Evolutionary conservation across 2,888 invertebrate species (phyloP).

Genomic region (Chelonus formosanus): DNA sequence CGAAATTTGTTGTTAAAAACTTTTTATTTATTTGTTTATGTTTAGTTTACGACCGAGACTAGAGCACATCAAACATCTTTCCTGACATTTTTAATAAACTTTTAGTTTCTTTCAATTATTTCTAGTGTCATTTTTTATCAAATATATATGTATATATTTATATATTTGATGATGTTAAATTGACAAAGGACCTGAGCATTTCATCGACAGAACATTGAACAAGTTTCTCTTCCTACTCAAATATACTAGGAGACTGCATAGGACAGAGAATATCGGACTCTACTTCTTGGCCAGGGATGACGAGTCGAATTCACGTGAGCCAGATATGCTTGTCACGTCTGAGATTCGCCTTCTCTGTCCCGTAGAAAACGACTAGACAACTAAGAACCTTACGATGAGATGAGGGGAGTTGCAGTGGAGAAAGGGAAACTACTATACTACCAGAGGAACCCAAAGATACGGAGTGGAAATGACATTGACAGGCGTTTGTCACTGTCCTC

Average conservation of each 20-base stretch:
- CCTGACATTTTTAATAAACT: too few relatives aligned
- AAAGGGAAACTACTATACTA: slow-evolving; percentile 34
- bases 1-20: too few relatives aligned
- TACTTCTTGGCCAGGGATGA: slow-evolving; percentile 57
- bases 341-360: slow-evolving; percentile 51
- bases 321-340: slow-evolving; percentile 64
- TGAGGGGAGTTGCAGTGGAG: slow-evolving; percentile 31
- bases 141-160: too few relatives aligned
- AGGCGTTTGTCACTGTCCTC: slow-evolving; percentile 64
- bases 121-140: too few relatives aligned
- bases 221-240: too few relatives aligned
- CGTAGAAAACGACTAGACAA: slow-evolving; percentile 37
- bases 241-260: not conserved
- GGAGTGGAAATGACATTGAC: slow-evolving; percentile 61
- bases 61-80: too few relatives aligned
- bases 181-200: too few relatives aligned
- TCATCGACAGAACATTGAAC: too few relatives aligned
- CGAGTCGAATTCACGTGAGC: slow-evolving; percentile 55
- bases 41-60: too few relatives aligned
- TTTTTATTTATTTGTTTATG: too few relatives aligned
- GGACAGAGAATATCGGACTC: slow-evolving; percentile 37
- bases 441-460: slow-evolving; percentile 45
- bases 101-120: too few relatives aligned
- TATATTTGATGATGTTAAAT: too few relatives aligned
- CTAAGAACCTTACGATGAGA: slow-evolving; percentile 17